Percentiles rank a stretch among this genome's conserved stretches.
These are phyloP conservation scores for Fragum fragum DNA, from an alignment of 2,888 invertebrate species.

Conservation along the genomic window DNA sequence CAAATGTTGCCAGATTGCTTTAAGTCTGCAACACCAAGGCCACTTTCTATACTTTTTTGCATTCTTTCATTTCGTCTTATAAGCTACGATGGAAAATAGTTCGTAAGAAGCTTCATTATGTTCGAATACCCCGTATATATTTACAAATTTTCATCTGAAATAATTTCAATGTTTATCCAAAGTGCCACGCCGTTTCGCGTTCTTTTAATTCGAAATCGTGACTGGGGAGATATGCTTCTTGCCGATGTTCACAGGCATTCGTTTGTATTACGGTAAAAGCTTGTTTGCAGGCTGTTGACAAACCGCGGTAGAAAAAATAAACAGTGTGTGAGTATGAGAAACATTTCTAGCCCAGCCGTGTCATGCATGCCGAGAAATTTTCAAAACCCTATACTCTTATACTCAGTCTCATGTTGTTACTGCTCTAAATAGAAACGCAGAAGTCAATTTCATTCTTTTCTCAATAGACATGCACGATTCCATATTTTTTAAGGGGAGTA, in stretches of 20 bases:
- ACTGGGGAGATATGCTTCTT: conserved; percentile 10
- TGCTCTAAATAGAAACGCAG: too few species aligned
- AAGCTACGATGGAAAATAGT: too few species aligned
- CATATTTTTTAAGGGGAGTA: too few species aligned
- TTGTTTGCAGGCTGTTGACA: conserved; percentile 61
- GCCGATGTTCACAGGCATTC: conserved; percentile 5
- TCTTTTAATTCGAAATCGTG: conserved; percentile 21
- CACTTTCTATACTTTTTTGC: too few species aligned
- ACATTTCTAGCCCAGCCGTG: conserved; percentile 25
- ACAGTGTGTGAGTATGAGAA: conserved; percentile 56
- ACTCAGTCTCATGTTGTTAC: too few species aligned
- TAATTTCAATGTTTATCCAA: conserved; percentile 25
- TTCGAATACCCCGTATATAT: neutral
- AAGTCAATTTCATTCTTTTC: too few species aligned
- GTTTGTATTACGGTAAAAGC: conserved; percentile 32
- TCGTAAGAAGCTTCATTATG: neutral
- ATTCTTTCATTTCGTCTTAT: too few species aligned
- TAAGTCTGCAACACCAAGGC: too few species aligned
- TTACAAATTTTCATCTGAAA: neutral
- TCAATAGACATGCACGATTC: too few species aligned
- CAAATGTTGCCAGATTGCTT: too few species aligned
- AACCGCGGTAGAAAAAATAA: conserved; percentile 57
- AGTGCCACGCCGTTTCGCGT: conserved; percentile 28
- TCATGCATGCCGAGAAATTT: conserved; percentile 29
- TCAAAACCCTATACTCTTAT: neutral